Evolutionary conservation across 2,888 invertebrate genomes (phyloP), one percentile per base, ranked within the genome.

Genomic region (Metellina segmentata): DNA sequence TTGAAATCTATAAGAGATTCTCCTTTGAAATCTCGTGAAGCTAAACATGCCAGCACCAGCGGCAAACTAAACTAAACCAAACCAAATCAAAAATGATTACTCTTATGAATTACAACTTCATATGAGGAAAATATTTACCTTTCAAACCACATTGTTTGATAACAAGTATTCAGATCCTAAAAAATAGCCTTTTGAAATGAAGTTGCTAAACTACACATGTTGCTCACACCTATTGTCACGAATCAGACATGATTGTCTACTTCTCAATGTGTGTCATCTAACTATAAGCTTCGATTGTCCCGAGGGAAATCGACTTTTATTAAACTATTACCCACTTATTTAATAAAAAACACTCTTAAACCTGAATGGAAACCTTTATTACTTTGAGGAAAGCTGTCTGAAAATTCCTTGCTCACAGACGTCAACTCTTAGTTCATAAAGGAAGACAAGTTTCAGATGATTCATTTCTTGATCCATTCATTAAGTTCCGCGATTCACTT

Each of bases 401-500:
- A 79, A 61, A 61, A 20, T 77, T 77, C 51, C 20, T 34, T 79
- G 53, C 53, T 20, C 61, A 34, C 7, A 79, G 79, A 79, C 79
- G 79, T 79, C 79, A 61, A 79, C 53, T 61, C 79, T 79, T 61
- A 16, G 20, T 61, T 79, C 61, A 79, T 61, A 61, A 79, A 79
- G 61, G 79, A 79, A 79, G 79, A 78, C 78, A 78, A 52, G 78
- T 61, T 53, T 79, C 79, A 53, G 61, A 79, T 79, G 61, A 79
- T 70, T 81, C 81, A 81, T 71, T 69, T 81, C 69, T 81, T 51
- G 71, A 49, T 61, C 81, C 81, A 81, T 81, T 81, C 70, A 70
- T 79, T 79, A 48, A 48, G 69, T 69, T 48, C 48, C n/a, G 48
- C 16, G 72, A 74, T 72, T 83, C 72, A 72, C 72, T 83, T 81